These are phyloP conservation scores for Melitaea cinxia DNA, from an alignment of 1,140 invertebrate species.

Conservation along the genomic window DNA sequence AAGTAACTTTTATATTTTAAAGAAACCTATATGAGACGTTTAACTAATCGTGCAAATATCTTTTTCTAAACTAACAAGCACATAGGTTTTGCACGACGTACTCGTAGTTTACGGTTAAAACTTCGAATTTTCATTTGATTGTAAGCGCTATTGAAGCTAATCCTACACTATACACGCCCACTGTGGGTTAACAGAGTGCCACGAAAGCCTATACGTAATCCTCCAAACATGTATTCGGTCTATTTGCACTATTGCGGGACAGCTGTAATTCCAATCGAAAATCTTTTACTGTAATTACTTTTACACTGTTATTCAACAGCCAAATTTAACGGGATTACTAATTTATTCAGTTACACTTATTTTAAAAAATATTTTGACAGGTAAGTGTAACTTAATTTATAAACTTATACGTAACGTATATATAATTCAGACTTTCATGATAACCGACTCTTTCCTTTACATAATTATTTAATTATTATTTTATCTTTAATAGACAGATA, in stretches of 20 bases:
- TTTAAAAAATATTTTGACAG: too few species aligned
- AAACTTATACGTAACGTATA: too few species aligned
- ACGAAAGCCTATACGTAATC: conserved; percentile 10
- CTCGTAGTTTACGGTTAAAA: background rate
- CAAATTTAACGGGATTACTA: too few species aligned
- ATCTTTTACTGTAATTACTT: background rate
- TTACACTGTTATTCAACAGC: background rate
- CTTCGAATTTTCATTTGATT: conserved; percentile 4
- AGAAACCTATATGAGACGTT: too few species aligned
- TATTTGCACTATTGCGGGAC: conserved; percentile 2
- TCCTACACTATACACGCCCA: conserved; percentile 4
- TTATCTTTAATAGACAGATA: too few species aligned
- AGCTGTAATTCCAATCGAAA: background rate
- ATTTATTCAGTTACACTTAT: too few species aligned
- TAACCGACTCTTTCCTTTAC: too few species aligned
- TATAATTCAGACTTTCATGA: too few species aligned
- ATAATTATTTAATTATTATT: too few species aligned
- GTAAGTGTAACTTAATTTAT: too few species aligned
- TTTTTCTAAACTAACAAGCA: background rate
- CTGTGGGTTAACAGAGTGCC: conserved; percentile 9
- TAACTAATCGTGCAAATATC: too few species aligned
- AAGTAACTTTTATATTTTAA: too few species aligned
- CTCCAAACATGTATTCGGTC: conserved; percentile 2
- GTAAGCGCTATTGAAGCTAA: conserved; percentile 1
- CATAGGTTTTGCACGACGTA: background rate